Base-by-base conservation (phyloP, 2,113 vertebrate genomes). In the Pandion haliaetus region DNA sequence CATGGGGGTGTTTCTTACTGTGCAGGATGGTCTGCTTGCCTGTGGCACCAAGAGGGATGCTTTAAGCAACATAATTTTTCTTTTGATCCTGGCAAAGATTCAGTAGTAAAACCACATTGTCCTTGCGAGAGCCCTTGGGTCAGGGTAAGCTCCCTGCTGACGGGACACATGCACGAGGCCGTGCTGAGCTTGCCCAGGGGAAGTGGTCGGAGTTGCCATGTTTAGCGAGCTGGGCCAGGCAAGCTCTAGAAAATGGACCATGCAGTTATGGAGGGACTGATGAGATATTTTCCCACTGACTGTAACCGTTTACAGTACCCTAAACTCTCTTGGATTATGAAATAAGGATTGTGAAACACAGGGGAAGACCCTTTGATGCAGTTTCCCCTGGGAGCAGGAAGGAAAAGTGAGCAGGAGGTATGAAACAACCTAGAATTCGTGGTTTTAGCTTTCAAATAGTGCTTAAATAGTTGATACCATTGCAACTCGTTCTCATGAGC, bases 91-190 rank as follows among this genome's bases (percentile, higher is more conserved):
- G 57, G 13, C 50, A 67, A 58, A 77, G 34, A n/a, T 78, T 71
- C 65, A 31, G 6, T 20, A 69, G 17, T 32, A 83, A 71, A 93
- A 58, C n/a, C 52, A 36, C 28, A 38, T 15, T 52, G 52, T 58
- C 63, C 61, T 36, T 88, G 44, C 1, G 4, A 59, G 63, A 52
- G 47, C 55, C 23, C 31, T 45, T 59, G 50, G 31, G 36, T 63
- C 52, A 55, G 29, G 23, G 13, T 31, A 38, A 86, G 26, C 38
- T 34, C 83, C 34, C 63, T 62, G 77, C 44, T 2, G 2, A 9
- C 0, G 1, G 31, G 32, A 42, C 34, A 21, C 6, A 7, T 4
- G 32, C 32, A 24, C 0, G 1, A 65, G 14, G 17, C 58, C 4
- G 6, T 77, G 49, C 19, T 29, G 66, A 77, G 32, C 63, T 78